Base-by-base conservation (phyloP, 2,888 invertebrate genomes). In the Yponomeuta cagnagella region DNA sequence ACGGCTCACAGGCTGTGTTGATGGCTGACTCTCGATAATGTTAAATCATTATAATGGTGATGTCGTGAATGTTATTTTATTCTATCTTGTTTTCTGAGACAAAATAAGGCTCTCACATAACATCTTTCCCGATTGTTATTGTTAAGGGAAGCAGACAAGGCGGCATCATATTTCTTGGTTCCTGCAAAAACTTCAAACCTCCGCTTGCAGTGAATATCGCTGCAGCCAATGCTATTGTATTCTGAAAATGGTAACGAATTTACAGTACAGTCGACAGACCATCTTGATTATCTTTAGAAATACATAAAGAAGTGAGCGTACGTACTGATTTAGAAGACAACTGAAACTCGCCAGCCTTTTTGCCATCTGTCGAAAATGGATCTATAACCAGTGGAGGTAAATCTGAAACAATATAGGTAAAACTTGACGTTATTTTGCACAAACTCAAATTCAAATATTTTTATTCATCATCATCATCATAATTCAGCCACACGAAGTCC, bases 81-180 rank as follows among this genome's bases (percentile, higher is more conserved):
- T 43, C 43, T 8, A 8, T 23, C 1, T 43, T 43, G 43, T 8
- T 43, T 43, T 43, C 43, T 43, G 6, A 43, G 6, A 43, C 43
- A 1, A 12, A 69, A 71, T 66, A 84, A 1, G 43, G 43, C 43
- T 8, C 89, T 85, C 78, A 90, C 90, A 75, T 73, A 31, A 78
- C 74, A 74, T 87, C 81, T n/a, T 75, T 75, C 1, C 88, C 89
- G 31, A 90, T 80, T 72, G 68, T 80, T 71, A 89, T 79, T 64
- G 76, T 71, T 0, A 84, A 48, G 0, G 89, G 87, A 2, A 86
- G 75, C 31, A 78, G 76, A 71, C 88, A 88, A 0, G 73, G 72
- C 2, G 71, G 15, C 1, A 73, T 72, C 23, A 77, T 74, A 37
- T 58, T 15, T 58, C 73, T 74, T 10, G 72, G 31, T 30, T 81